A percentile compares a stretch with the other conserved stretches of the same genome.
phyloP scores from a whole-genome alignment of 2,797 vertebrate species.

The Borostomias antarcticus region DNA sequence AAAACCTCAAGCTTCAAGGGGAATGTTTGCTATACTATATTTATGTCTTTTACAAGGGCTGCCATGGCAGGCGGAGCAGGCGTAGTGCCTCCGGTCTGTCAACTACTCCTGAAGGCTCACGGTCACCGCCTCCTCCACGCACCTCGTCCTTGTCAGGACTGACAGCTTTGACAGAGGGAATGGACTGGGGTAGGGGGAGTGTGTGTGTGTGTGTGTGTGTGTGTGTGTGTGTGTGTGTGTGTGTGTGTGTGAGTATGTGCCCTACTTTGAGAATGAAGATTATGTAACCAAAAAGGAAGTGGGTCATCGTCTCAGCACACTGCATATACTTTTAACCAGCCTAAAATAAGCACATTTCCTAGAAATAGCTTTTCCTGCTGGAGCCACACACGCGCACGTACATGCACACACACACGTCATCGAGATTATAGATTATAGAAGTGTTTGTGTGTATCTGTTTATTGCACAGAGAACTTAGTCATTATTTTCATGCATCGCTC shows the following conservation, averaged over 20 bases:
- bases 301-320: constrained; percentile 29
- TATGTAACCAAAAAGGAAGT: constrained; percentile 7
- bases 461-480: constrained; percentile 34
- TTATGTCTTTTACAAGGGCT: constrained; percentile 49
- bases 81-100: too few relatives aligned
- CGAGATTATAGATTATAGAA: constrained; percentile 35
- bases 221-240: background rate
- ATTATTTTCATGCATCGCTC: constrained; percentile 20
- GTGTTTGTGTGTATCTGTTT: constrained; percentile 50
- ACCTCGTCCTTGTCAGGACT: constrained; percentile 8
- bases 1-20: constrained; percentile 53
- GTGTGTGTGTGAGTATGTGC: background rate
- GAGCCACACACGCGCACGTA: constrained; percentile 1
- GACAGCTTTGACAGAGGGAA: too few relatives aligned
- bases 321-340: constrained; percentile 30
- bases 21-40: constrained; percentile 59
- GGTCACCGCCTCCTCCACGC: constrained; percentile 49
- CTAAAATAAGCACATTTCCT: constrained; percentile 30
- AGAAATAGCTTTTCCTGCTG: constrained; percentile 46
- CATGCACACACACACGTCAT: background rate
- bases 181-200: too few relatives aligned
- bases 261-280: too few relatives aligned
- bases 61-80: constrained; percentile 46
- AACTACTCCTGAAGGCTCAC: too few relatives aligned
- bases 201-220: background rate